Conservation (phyloP, 1,140 invertebrate species). For the Atta cephalotes region DNA sequence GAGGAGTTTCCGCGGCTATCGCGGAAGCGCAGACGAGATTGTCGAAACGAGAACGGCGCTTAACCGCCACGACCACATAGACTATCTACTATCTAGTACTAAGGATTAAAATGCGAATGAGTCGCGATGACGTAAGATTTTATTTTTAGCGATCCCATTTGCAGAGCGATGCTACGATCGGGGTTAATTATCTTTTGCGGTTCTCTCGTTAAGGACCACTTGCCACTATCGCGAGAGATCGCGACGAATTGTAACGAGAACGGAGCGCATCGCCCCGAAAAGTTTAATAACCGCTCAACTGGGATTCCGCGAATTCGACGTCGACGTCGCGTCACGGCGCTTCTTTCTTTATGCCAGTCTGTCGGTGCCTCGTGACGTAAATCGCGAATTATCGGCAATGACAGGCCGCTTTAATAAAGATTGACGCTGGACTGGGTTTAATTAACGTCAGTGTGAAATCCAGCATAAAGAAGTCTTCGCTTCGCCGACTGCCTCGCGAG, state of each 20-base stretch:
- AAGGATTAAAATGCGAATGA: neutral
- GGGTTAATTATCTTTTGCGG: constrained; percentile 26
- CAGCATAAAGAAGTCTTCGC: constrained; percentile 24
- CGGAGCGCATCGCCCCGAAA: constrained; percentile 29
- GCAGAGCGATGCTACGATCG: neutral
- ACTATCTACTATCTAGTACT: too few species aligned
- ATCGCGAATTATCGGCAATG: constrained; percentile 32
- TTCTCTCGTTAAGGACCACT: constrained; percentile 34
- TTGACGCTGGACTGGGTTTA: constrained; percentile 41
- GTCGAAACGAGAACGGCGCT: constrained; percentile 11
- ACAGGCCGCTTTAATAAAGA: constrained; percentile 42
- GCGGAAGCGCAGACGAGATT: constrained; percentile 42
- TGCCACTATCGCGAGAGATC: neutral
- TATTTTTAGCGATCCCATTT: constrained; percentile 14
- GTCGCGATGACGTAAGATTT: constrained; percentile 12
- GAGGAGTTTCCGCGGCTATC: constrained; percentile 3
- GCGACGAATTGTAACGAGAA: constrained; percentile 40
- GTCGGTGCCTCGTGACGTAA: neutral
- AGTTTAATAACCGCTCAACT: constrained; percentile 55
- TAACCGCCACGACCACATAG: too few species aligned
- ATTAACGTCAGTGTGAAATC: constrained; percentile 41
- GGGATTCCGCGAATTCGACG: constrained; percentile 36
- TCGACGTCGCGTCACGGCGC: constrained; percentile 10
- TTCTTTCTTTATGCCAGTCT: neutral
- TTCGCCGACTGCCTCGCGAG: constrained; percentile 25